phyloP scores from a whole-genome alignment of 1,140 invertebrate genomes.

The Colletes gigas region DNA sequence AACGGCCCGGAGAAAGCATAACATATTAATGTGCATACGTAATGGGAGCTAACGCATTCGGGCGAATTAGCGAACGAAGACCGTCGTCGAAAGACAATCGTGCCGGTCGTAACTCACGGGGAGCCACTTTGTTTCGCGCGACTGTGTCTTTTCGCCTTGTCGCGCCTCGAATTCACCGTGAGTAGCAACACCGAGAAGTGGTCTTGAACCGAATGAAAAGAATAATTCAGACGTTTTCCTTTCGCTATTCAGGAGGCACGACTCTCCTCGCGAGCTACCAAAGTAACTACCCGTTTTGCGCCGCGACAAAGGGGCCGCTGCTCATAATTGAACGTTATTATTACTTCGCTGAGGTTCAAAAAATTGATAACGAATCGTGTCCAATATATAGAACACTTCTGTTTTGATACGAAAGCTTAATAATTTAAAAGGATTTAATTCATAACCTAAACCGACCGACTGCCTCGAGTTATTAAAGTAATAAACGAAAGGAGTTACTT shows the following conservation, averaged over 20 bases:
- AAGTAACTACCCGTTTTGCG: slow-evolving; percentile 17
- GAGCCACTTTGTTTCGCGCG: background rate
- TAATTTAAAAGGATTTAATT: too few relatives aligned
- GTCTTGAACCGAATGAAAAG: slow-evolving; percentile 10
- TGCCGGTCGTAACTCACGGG: background rate
- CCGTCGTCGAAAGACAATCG: background rate
- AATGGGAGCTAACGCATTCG: background rate
- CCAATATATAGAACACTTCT: too few relatives aligned
- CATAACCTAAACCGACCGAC: too few relatives aligned
- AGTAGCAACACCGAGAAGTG: background rate
- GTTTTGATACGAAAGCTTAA: too few relatives aligned
- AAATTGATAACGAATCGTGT: too few relatives aligned
- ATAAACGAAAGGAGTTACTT: too few relatives aligned
- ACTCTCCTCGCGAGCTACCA: background rate
- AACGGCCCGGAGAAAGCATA: slow-evolving; percentile 9
- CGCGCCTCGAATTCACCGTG: too few relatives aligned
- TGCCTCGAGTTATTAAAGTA: too few relatives aligned
- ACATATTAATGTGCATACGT: slow-evolving; percentile 26
- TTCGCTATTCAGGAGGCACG: background rate
- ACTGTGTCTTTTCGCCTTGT: background rate
- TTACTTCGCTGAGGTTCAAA: too few relatives aligned
- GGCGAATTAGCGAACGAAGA: background rate
- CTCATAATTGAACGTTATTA: too few relatives aligned
- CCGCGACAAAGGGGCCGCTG: background rate
- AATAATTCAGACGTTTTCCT: slow-evolving; percentile 21